phyloP scores from a whole-genome alignment of 2,113 vertebrate genomes.

The Microcebus ravelobensis region DNA sequence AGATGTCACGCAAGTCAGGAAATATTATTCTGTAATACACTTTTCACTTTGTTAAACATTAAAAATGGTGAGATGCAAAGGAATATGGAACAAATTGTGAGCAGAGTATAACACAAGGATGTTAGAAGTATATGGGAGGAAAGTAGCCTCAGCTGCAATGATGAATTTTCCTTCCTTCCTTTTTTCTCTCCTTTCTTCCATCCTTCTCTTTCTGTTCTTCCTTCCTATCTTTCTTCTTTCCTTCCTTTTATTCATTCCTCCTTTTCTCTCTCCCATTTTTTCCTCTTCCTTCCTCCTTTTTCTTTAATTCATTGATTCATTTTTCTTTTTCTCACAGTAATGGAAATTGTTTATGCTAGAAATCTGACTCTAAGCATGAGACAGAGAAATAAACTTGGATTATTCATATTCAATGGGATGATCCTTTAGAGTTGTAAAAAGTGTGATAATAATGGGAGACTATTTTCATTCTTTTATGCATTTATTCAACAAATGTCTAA shows the following conservation, averaged over 20 bases:
- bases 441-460: neutral
- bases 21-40: slow-evolving; percentile 64
- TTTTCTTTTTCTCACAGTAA: neutral
- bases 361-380: neutral
- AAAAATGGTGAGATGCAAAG: slow-evolving; percentile 36
- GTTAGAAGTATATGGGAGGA: neutral
- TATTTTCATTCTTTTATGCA: neutral
- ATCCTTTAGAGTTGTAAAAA: neutral
- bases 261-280: neutral
- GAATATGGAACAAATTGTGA: neutral
- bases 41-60: slow-evolving; percentile 63
- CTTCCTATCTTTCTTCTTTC: no score
- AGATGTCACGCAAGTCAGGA: slow-evolving; percentile 68
- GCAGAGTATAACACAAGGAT: neutral
- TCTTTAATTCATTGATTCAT: neutral
- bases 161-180: neutral
- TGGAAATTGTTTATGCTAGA: neutral
- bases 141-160: neutral
- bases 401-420: neutral
- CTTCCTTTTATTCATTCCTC: no score
- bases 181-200: neutral
- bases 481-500: neutral
- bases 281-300: neutral
- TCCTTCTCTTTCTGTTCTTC: neutral
- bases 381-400: neutral